Conservation (phyloP, 2,797 vertebrate species). For the Kryptolebias ocellatus region DNA sequence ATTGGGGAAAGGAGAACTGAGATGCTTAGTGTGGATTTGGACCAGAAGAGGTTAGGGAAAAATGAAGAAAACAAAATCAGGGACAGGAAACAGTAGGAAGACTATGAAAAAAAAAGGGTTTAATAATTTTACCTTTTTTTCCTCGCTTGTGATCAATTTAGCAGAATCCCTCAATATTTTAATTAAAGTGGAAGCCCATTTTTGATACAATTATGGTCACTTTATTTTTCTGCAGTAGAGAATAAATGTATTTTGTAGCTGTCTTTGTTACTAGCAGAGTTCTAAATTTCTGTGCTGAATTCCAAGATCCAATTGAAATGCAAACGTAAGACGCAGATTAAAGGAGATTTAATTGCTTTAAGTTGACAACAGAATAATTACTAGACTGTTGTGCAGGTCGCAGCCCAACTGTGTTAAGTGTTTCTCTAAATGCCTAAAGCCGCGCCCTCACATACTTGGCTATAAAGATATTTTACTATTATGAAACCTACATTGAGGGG, state of each 20-base stretch:
- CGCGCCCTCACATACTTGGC: not conserved
- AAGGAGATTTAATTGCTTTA: not conserved
- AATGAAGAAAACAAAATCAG: conserved; percentile 9
- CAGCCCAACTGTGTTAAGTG: too few relatives aligned
- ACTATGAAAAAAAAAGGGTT: not conserved
- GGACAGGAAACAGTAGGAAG: conserved; percentile 19
- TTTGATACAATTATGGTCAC: not conserved
- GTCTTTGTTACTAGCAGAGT: conserved; percentile 3
- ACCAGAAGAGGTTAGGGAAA: not conserved
- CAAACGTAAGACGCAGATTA: not conserved
- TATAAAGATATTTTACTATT: not conserved
- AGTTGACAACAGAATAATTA: not conserved
- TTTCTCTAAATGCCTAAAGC: not conserved
- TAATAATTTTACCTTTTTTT: conserved; percentile 28
- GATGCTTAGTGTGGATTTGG: not conserved
- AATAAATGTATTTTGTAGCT: conserved; percentile 5
- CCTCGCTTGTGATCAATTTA: not conserved
- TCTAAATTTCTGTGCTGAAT: not conserved
- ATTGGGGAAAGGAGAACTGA: conserved; percentile 7
- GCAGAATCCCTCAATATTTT: conserved; percentile 6
- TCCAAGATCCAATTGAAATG: not conserved
- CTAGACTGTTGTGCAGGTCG: not conserved
- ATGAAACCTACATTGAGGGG: not conserved
- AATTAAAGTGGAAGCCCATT: not conserved
- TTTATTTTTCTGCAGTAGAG: not conserved